phyloP scores from a whole-genome alignment of 2,888 invertebrate species.

The Liodrosophila aerea region DNA sequence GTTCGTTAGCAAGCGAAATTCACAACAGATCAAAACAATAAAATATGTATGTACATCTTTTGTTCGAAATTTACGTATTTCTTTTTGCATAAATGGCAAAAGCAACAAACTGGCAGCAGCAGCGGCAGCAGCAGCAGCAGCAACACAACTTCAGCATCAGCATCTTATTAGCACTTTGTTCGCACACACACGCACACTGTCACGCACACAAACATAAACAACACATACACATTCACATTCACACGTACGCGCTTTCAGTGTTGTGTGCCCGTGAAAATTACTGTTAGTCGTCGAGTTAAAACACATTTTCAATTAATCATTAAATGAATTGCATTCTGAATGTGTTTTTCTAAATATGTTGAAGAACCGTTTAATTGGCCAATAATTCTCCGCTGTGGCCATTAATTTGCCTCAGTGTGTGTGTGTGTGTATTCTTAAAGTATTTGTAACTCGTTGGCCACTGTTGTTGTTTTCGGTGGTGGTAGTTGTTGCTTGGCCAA shows the following conservation, averaged over 20 bases:
- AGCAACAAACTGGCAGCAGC: conserved; percentile 61
- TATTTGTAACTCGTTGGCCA: conserved; percentile 32
- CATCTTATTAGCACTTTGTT: conserved; percentile 74
- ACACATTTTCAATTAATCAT: conserved; percentile 37
- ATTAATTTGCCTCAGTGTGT: conserved; percentile 13
- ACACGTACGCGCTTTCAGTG: conserved; percentile 19
- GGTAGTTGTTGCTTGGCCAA: conserved; percentile 36
- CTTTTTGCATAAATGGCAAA: conserved; percentile 74
- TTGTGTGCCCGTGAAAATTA: conserved; percentile 70
- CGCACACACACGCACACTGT: conserved; percentile 30
- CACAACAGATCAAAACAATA: conserved; percentile 58
- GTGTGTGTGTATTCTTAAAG: conserved; percentile 30
- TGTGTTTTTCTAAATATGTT: conserved; percentile 19
- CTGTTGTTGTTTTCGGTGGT: conserved; percentile 50
- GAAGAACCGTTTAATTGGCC: conserved; percentile 60
- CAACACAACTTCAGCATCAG: conserved; percentile 42
- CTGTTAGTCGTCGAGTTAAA: conserved; percentile 54
- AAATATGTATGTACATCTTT: conserved; percentile 60
- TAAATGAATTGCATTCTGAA: conserved; percentile 58
- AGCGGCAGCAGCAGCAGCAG: conserved; percentile 36
- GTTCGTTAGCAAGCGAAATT: conserved; percentile 56
- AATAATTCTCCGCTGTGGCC: conserved; percentile 49
- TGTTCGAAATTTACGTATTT: conserved; percentile 62
- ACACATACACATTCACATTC: conserved; percentile 17
- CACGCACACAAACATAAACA: conserved; percentile 28